A percentile compares a stretch with the other conserved stretches of the same genome.
phyloP scores from a whole-genome alignment of 2,113 vertebrate genomes.

The Peromyscus polionotus region DNA sequence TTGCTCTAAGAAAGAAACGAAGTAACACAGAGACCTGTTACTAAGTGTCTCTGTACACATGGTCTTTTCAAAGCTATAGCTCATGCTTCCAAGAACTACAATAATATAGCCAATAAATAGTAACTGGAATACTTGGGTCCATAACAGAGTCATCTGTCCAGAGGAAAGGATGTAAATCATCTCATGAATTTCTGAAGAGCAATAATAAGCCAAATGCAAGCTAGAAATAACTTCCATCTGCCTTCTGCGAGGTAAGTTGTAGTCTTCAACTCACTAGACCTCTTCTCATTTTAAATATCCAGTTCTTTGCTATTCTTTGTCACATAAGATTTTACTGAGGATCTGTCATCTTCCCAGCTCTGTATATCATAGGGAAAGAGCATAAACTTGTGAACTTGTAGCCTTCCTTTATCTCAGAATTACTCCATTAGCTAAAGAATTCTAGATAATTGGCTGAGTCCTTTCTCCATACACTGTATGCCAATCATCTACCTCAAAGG shows the following conservation, averaged over 20 bases:
- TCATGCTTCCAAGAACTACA: neutral
- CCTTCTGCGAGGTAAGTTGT: neutral
- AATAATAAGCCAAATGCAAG: neutral
- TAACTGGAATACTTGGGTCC: neutral
- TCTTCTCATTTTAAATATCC: conserved; percentile 5
- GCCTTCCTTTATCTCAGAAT: neutral
- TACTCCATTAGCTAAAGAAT: neutral
- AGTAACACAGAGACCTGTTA: neutral
- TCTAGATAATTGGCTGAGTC: neutral
- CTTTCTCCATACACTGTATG: neutral
- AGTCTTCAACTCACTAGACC: neutral
- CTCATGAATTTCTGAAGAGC: neutral
- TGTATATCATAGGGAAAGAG: neutral
- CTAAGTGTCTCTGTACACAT: neutral
- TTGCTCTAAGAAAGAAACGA: conserved; percentile 14
- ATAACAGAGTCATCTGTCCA: neutral
- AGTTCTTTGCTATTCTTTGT: neutral
- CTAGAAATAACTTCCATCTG: neutral
- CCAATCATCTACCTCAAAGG: neutral
- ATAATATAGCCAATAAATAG: neutral
- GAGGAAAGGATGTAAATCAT: neutral
- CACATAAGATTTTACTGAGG: neutral
- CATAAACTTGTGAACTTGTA: neutral
- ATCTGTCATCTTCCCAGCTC: neutral
- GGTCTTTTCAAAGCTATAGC: neutral